Conservation (phyloP, 1,140 invertebrate species). For the Drosophila pallidifrons region DNA sequence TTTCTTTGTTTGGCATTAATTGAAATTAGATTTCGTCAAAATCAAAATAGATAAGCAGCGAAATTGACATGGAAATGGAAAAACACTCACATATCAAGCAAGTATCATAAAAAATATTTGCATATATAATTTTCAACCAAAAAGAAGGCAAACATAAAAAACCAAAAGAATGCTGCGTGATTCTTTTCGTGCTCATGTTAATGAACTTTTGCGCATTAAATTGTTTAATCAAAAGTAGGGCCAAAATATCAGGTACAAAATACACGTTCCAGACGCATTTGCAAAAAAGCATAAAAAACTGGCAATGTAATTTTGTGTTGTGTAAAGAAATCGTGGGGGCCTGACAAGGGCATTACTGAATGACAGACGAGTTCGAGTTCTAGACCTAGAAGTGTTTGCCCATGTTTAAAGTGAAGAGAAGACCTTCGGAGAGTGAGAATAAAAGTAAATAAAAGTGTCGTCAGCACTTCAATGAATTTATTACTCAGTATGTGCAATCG, state of each 20-base stretch:
- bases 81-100: constrained; percentile 22
- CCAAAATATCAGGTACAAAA: constrained; percentile 56
- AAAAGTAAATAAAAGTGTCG: neutral
- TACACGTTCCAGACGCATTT: constrained; percentile 48
- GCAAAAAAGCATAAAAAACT: constrained; percentile 37
- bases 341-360: constrained; percentile 33
- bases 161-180: constrained; percentile 52
- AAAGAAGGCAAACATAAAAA: constrained; percentile 7
- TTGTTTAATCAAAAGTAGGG: constrained; percentile 65
- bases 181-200: constrained; percentile 57
- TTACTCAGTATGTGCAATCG: constrained; percentile 28
- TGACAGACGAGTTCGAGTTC: neutral
- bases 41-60: constrained; percentile 5
- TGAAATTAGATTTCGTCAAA: constrained; percentile 41
- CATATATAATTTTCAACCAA: constrained; percentile 62
- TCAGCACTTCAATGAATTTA: constrained; percentile 20
- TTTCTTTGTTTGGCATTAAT: constrained; percentile 39
- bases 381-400: constrained; percentile 43
- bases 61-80: constrained; percentile 23
- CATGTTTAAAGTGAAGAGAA: constrained; percentile 16
- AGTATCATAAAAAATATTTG: constrained; percentile 49
- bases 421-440: constrained; percentile 5
- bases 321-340: constrained; percentile 2
- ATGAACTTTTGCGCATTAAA: constrained; percentile 66
- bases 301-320: constrained; percentile 9